Base-by-base conservation (phyloP, 2,888 invertebrate species). In the Holacanthella duospinosa region DNA sequence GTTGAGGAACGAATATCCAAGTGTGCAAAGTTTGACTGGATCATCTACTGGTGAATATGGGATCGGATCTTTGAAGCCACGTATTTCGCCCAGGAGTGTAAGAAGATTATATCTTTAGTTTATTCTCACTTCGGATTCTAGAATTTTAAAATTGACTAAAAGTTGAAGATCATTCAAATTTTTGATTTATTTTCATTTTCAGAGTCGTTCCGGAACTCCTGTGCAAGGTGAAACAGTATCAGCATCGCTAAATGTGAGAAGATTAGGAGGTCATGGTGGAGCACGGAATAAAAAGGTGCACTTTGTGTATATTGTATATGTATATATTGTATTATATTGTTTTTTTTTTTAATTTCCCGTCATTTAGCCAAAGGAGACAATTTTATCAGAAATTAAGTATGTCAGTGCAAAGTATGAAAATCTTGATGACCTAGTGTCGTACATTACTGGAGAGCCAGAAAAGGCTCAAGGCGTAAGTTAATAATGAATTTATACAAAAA, bases 1-100 rank as follows among this genome's bases (percentile, higher is more conserved):
- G n/a, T 44, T 60, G 24, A 27, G 48, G 1, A 44, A 48, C 16
- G 26, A 26, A 6, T 60, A 60, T 54, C n/a, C 44, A n/a, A 60
- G 60, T 29, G 54, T 60, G 9, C 29, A 25, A 3, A 60, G 54
- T 53, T 25, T 60, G 4, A 60, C 60, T 6, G 28, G 53, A 4
- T 43, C 59, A 24, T 25, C n/a, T 21, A 21, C 19, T 9, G 48
- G n/a, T n/a, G n/a, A n/a, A n/a, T n/a, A n/a, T n/a, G n/a, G n/a
- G n/a, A n/a, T 21, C 16, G 36, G 36, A 21, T 48, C 48, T 48
- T 48, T 16, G 16, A 48, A 21, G n/a, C 48, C 48, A 36, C 48
- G 48, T 4, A 48, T 48, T 21, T 48, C 48, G 21, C 48, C 48
- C 4, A 9, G 48, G 12, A 48, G 48, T 21, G 48, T 48, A 48